Conservation (phyloP, 53 echinoderm and acorn worm species). For the Apostichopus leukothele region DNA sequence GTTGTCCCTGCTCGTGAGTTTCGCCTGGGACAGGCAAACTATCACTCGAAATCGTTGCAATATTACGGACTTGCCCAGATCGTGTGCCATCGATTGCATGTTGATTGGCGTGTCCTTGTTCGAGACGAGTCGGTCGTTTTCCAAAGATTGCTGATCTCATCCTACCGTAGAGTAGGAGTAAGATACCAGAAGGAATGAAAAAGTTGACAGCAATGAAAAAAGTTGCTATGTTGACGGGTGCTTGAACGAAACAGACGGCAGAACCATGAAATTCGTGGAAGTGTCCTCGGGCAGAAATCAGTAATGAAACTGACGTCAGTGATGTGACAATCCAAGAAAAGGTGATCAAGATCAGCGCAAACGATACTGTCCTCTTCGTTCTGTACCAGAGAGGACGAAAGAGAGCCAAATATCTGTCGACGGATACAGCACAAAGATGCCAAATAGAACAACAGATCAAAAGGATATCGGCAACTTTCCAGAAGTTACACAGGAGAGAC, state of each 20-base stretch:
- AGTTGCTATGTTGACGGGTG: neutral
- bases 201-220: neutral
- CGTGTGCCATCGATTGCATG: neutral
- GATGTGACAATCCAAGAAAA: neutral
- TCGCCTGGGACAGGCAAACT: neutral
- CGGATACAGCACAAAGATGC: constrained; percentile 3
- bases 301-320: neutral
- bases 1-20: neutral
- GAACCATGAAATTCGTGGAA: neutral
- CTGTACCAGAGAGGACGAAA: constrained; percentile 1
- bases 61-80: neutral
- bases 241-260: neutral
- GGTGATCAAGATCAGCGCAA: neutral
- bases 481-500: neutral
- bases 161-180: neutral
- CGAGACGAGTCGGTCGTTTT: neutral
- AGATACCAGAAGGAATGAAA: neutral
- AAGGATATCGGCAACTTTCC: neutral
- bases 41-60: neutral
- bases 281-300: neutral
- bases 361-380: neutral
- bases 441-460: neutral
- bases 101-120: neutral
- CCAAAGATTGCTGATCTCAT: neutral
- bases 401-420: constrained; percentile 6